phyloP scores from a whole-genome alignment of 2,888 invertebrate genomes.

The Teleogryllus oceanicus region DNA sequence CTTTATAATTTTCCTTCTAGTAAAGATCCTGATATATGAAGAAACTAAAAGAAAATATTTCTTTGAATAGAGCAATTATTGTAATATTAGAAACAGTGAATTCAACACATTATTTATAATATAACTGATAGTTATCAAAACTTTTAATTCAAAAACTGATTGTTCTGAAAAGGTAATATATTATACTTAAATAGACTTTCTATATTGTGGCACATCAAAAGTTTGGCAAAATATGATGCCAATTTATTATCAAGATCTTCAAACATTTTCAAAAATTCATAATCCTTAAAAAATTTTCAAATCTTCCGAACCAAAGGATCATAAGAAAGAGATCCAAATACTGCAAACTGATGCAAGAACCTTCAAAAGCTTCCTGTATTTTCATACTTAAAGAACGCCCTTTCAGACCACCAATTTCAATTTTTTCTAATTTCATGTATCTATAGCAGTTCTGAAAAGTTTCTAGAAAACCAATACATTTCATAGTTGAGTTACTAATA shows the following conservation, averaged over 20 bases:
- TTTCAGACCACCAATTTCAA: slow-evolving; percentile 69
- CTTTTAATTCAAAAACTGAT: not conserved
- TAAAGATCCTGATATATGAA: slow-evolving; percentile 59
- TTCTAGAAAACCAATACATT: slow-evolving; percentile 45
- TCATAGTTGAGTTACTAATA: not conserved
- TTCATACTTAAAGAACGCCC: slow-evolving; percentile 59
- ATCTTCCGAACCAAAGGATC: slow-evolving; percentile 70
- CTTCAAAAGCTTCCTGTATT: slow-evolving; percentile 47
- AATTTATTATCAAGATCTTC: slow-evolving; percentile 73
- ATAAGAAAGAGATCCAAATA: slow-evolving; percentile 58
- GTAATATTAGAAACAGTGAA: not conserved
- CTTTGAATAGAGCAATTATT: not conserved
- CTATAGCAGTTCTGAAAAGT: slow-evolving; percentile 71
- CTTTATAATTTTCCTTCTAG: slow-evolving; percentile 68
- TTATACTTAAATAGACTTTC: slow-evolving; percentile 60
- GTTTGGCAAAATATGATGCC: slow-evolving; percentile 77
- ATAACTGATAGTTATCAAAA: not conserved
- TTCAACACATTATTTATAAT: slow-evolving; percentile 31
- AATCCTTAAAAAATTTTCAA: slow-evolving; percentile 63
- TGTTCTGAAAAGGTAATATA: not conserved
- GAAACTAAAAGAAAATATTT: not conserved
- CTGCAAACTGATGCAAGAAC: slow-evolving; percentile 46
- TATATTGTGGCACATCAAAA: slow-evolving; percentile 70
- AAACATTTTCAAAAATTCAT: slow-evolving; percentile 58
- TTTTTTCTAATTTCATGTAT: slow-evolving; percentile 81